Conservation (phyloP, 2,797 vertebrate species). For the Hapalemur alaotrensis region DNA sequence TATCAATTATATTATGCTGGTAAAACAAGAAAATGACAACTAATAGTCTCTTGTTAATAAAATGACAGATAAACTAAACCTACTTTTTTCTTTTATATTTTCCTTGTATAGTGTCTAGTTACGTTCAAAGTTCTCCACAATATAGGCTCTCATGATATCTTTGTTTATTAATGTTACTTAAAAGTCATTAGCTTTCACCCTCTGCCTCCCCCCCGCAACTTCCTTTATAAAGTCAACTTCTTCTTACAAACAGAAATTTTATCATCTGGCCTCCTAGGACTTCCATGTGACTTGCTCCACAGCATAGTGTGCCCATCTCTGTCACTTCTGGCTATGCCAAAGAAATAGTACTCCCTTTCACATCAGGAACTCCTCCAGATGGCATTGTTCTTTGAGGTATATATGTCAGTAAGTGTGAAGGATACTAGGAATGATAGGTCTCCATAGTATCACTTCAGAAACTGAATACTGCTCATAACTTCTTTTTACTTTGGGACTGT, state of each 20-base stretch:
- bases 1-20: background rate
- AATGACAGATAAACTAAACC: background rate
- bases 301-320: background rate
- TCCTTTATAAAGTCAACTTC: background rate
- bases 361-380: background rate
- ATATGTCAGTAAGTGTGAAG: background rate
- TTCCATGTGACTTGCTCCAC: background rate
- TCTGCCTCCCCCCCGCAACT: background rate
- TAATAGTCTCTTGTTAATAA: background rate
- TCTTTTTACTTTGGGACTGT: background rate
- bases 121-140: background rate
- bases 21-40: background rate
- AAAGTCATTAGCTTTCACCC: background rate
- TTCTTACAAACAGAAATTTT: background rate
- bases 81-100: background rate
- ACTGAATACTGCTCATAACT: background rate
- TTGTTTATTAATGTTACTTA: background rate
- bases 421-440: background rate
- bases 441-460: background rate
- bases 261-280: background rate
- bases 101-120: background rate
- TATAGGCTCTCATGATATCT: background rate
- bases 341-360: background rate
- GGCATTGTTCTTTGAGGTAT: background rate
- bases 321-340: background rate